A percentile compares a stretch with the other conserved stretches of the same genome.
Evolutionary conservation across 1,140 invertebrate species (phyloP).

Genomic region (Chironomus striatipennis): DNA sequence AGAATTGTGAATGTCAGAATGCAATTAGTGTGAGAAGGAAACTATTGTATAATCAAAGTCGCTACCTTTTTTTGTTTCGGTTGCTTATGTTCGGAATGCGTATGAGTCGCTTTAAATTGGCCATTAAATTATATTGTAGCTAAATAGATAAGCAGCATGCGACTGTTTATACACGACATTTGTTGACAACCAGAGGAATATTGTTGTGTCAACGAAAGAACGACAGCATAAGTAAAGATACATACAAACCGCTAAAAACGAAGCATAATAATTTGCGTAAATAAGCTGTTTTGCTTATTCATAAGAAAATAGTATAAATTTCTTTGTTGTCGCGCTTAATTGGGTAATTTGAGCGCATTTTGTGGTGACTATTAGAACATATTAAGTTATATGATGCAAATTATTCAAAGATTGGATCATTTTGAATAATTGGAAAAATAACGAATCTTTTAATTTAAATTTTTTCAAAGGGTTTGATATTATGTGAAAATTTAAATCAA

Average conservation of each 20-base stretch:
- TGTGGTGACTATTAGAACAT: no score
- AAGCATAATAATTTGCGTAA: slow-evolving; percentile 13
- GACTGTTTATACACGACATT: neutral
- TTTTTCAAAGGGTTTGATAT: no score
- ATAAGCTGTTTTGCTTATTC: neutral
- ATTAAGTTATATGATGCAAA: no score
- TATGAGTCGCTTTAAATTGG: neutral
- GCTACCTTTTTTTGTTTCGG: no score
- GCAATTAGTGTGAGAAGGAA: slow-evolving; percentile 7
- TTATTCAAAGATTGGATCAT: no score
- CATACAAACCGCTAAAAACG: neutral
- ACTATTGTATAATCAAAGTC: neutral
- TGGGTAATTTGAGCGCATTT: no score
- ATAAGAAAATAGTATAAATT: no score
- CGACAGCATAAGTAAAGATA: neutral
- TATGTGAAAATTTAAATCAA: no score
- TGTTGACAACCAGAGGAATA: neutral
- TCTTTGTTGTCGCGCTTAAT: no score
- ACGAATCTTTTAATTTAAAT: no score
- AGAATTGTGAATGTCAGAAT: neutral
- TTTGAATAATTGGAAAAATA: no score
- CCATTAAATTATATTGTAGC: slow-evolving; percentile 9
- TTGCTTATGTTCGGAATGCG: neutral
- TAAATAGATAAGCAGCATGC: neutral
- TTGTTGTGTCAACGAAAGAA: neutral